A percentile compares a stretch with the other conserved stretches of the same genome.
These are phyloP conservation scores for Clarias platycephalus DNA, from an alignment of 2,797 vertebrate species.

Conservation along the genomic window DNA sequence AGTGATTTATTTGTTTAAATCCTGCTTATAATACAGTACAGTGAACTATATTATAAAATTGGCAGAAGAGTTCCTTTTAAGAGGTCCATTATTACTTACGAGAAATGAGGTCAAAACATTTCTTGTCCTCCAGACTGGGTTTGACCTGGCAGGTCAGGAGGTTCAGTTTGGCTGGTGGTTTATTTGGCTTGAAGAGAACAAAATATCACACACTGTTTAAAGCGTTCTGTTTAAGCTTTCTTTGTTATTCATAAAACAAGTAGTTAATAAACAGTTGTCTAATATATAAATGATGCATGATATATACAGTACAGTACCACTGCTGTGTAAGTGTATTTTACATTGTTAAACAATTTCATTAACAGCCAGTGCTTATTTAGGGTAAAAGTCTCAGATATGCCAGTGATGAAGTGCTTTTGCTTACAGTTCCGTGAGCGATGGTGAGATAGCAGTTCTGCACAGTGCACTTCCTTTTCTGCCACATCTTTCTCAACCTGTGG, in stretches of 20 bases:
- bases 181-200: slow-evolving; percentile 71
- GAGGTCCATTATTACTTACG: slow-evolving; percentile 64
- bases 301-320: too few species aligned
- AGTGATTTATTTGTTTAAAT: background rate
- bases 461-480: slow-evolving; percentile 80
- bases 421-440: slow-evolving; percentile 78
- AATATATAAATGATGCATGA: background rate
- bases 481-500: slow-evolving; percentile 77
- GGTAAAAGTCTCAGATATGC: background rate
- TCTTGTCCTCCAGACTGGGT: slow-evolving; percentile 82
- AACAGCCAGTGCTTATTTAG: background rate
- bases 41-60: background rate
- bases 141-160: slow-evolving; percentile 87
- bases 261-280: background rate
- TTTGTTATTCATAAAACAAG: background rate
- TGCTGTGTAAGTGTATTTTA: background rate
- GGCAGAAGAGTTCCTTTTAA: background rate
- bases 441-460: slow-evolving; percentile 80
- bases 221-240: too few species aligned
- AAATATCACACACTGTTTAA: background rate
- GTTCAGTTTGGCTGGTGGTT: slow-evolving; percentile 80
- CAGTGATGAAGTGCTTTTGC: slow-evolving; percentile 36
- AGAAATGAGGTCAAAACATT: slow-evolving; percentile 85
- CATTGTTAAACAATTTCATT: background rate
- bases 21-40: too few species aligned